phyloP scores from a whole-genome alignment of 2,797 vertebrate species.

The Lycodopsis pacificus region DNA sequence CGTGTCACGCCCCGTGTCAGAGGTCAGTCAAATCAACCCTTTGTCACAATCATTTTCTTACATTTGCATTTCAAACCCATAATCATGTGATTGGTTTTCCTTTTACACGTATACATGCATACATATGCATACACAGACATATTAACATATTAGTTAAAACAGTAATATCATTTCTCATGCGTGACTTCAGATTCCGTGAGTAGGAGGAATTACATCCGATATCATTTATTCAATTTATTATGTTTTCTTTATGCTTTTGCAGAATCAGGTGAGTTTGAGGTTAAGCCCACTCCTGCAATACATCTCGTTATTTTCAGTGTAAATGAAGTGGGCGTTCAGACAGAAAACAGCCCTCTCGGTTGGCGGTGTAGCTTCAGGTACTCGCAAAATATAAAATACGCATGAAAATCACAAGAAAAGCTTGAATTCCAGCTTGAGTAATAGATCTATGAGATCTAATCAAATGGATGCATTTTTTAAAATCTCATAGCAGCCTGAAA shows the following conservation, averaged over 20 bases:
- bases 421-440: slow-evolving; percentile 3
- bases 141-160: slow-evolving; percentile 19
- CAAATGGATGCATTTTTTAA: neutral
- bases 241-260: neutral
- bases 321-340: slow-evolving; percentile 8
- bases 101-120: slow-evolving; percentile 1
- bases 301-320: neutral
- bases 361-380: neutral
- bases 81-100: slow-evolving; percentile 11
- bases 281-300: neutral
- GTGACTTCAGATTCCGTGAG: neutral
- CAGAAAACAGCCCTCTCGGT: neutral
- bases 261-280: neutral
- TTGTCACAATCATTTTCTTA: slow-evolving; percentile 13
- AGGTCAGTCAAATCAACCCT: slow-evolving; percentile 80
- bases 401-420: neutral
- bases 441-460: neutral
- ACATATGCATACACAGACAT: neutral
- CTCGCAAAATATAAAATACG: slow-evolving; percentile 1
- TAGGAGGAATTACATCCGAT: neutral
- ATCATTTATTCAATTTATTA: neutral
- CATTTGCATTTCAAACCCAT: slow-evolving; percentile 34
- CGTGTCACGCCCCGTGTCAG: slow-evolving; percentile 69
- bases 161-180: too few relatives aligned
- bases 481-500: neutral